Conservation (phyloP, 2,113 vertebrate species). For the Rhea americana region DNA sequence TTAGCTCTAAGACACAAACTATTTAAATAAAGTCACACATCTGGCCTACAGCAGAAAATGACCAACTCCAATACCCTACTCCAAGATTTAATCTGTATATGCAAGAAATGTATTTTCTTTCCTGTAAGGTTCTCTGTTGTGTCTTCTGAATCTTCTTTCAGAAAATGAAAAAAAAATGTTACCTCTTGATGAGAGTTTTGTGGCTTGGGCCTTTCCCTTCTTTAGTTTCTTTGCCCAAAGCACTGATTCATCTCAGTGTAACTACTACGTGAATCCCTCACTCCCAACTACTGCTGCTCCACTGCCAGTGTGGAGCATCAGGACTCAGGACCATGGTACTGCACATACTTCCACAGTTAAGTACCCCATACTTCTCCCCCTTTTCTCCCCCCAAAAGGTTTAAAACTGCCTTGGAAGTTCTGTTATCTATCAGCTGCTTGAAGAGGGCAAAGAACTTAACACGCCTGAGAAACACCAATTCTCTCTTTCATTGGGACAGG, state of each 20-base stretch:
- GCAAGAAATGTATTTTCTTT: rapidly evolving
- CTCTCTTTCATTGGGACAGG: not conserved
- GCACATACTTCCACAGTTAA: not conserved
- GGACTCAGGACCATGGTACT: not conserved
- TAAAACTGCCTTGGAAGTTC: not conserved
- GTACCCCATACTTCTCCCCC: not conserved
- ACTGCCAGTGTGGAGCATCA: not conserved
- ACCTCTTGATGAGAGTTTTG: not conserved
- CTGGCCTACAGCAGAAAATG: not conserved
- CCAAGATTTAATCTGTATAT: not conserved
- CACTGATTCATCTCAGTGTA: not conserved
- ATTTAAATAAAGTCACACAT: not conserved
- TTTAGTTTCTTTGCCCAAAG: not conserved
- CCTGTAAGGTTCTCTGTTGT: not conserved
- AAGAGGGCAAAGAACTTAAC: not conserved
- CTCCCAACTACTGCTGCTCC: not conserved
- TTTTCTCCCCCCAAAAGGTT: not conserved
- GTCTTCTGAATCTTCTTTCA: not conserved
- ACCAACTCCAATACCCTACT: not conserved
- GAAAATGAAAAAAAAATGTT: not conserved
- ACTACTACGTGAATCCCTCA: not conserved
- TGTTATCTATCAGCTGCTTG: rapidly evolving
- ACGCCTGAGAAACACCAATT: rapidly evolving
- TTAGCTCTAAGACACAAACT: not conserved
- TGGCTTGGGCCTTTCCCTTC: not conserved